A percentile compares a stretch with the other conserved stretches of the same genome.
Evolutionary conservation across 92 coral and sea anemone genomes (phyloP).

Genomic region (Epizoanthus illoricatus): DNA sequence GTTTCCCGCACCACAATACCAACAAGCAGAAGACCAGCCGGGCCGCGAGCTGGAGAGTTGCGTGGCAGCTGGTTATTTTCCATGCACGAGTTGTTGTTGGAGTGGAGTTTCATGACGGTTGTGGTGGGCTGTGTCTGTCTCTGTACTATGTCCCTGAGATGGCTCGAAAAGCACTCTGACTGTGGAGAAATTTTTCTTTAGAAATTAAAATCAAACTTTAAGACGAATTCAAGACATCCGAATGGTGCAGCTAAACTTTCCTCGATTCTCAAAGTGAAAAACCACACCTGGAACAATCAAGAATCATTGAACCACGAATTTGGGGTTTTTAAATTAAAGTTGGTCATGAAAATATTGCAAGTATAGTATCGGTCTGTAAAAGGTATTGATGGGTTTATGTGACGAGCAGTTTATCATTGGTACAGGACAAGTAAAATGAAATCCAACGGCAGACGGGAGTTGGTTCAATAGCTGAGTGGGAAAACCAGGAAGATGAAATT

Average conservation of each 20-base stretch:
- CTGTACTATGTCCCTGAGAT: neutral
- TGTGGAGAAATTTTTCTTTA: neutral
- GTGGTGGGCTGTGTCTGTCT: neutral
- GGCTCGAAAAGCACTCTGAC: neutral
- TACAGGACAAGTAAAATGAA: too few relatives aligned
- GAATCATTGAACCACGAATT: too few relatives aligned
- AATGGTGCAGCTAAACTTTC: too few relatives aligned
- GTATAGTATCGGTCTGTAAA: too few relatives aligned
- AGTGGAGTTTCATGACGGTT: conserved; percentile 7
- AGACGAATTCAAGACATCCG: too few relatives aligned
- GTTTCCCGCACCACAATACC: neutral
- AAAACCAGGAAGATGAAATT: too few relatives aligned
- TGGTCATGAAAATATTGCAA: too few relatives aligned
- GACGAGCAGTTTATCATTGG: too few relatives aligned
- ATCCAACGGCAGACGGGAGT: too few relatives aligned
- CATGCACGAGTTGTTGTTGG: conserved; percentile 12
- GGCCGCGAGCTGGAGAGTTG: neutral
- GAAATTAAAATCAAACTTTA: neutral
- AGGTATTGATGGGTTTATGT: too few relatives aligned
- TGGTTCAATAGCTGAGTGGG: too few relatives aligned
- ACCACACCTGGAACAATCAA: neutral
- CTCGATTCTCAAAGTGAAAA: neutral
- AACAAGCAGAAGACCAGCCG: neutral
- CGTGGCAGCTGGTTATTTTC: neutral
- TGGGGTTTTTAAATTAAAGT: too few relatives aligned